Evolutionary conservation across 2,113 vertebrate genomes (phyloP).

Genomic region (Chlorocebus sabaeus): DNA sequence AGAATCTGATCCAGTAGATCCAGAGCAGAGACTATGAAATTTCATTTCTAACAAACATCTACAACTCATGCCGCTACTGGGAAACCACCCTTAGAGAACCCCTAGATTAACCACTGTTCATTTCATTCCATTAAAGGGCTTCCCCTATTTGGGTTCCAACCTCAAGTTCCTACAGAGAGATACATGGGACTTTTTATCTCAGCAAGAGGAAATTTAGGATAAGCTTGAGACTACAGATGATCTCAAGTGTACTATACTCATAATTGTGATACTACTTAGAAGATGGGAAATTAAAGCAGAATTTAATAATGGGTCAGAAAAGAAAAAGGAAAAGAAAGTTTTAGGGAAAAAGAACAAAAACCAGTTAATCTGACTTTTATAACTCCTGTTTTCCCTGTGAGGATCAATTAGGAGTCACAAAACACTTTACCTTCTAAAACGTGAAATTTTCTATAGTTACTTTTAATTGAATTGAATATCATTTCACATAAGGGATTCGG

Average conservation of each 20-base stretch:
- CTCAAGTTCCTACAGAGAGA: background rate
- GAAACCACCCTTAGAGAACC: background rate
- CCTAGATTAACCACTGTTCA: background rate
- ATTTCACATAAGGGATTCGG: background rate
- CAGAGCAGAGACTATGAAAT: background rate
- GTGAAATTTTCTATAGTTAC: background rate
- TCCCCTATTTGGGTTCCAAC: background rate
- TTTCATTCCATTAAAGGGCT: background rate
- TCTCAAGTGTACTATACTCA: background rate
- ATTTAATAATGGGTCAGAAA: background rate
- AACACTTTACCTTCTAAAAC: background rate
- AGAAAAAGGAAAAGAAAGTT: background rate
- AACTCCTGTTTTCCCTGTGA: background rate
- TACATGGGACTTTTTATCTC: background rate
- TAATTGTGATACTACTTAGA: background rate
- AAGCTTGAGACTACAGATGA: background rate
- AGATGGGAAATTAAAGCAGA: slow-evolving; percentile 4
- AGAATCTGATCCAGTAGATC: background rate
- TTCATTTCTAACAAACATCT: background rate
- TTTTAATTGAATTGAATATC: background rate
- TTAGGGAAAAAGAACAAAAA: background rate
- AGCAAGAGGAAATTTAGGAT: background rate
- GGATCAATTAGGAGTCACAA: background rate
- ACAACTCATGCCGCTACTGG: background rate
- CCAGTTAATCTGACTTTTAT: background rate